phyloP scores from a whole-genome alignment of 2,797 vertebrate species.

The Hypotaenidia philippensis region DNA sequence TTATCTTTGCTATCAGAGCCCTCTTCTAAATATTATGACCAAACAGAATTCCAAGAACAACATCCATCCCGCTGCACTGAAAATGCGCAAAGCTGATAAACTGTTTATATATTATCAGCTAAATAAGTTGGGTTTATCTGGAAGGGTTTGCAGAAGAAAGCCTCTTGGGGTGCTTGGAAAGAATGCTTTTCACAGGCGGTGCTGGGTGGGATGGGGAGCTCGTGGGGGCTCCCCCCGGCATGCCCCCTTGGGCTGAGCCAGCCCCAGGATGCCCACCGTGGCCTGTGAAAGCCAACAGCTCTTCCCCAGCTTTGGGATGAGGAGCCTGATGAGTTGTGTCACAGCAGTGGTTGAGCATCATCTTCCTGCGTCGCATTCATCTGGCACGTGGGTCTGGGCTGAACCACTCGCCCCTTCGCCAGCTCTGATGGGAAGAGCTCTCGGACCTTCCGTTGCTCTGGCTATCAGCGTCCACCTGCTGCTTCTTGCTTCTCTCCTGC shows the following conservation, averaged over 20 bases:
- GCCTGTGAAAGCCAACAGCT: rapidly evolving
- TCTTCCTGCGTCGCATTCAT: background rate
- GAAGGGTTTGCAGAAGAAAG: constrained; percentile 66
- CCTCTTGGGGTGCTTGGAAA: constrained; percentile 64
- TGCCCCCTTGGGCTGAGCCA: background rate
- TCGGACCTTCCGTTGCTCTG: background rate
- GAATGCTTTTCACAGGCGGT: constrained; percentile 54
- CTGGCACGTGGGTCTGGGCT: background rate
- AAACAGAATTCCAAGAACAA: constrained; percentile 82
- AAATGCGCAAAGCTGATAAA: constrained; percentile 80
- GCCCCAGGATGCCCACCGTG: background rate
- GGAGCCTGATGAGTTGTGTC: background rate
- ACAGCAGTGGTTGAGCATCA: background rate
- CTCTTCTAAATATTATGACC: constrained; percentile 82
- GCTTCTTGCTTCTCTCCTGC: background rate
- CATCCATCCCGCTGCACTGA: constrained; percentile 80
- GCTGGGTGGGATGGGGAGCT: background rate
- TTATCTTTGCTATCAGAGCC: constrained; percentile 82
- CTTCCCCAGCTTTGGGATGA: background rate
- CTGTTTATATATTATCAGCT: constrained; percentile 78
- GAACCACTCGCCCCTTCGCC: background rate
- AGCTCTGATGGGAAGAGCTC: background rate
- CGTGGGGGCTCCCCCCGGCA: background rate
- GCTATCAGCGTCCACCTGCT: rapidly evolving
- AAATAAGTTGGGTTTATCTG: constrained; percentile 80